Conservation (phyloP, 1,140 invertebrate species). For the Tetraneura akinire region DNA sequence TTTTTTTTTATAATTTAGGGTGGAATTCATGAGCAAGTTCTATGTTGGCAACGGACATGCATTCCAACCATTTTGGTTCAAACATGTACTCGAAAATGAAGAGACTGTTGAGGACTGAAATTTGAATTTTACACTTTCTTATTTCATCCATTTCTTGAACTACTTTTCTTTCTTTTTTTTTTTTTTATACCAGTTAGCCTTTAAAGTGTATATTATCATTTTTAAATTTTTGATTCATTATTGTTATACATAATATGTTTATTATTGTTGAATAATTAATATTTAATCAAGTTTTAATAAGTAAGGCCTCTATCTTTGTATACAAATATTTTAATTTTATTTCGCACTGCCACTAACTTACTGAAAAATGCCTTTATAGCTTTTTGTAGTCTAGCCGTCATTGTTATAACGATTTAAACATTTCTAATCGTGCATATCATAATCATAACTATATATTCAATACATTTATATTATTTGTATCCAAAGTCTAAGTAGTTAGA, state of each 20-base stretch:
- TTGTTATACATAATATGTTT: conserved; percentile 45
- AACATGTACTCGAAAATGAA: conserved; percentile 73
- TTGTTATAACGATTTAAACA: conserved; percentile 13
- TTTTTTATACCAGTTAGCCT: conserved; percentile 33
- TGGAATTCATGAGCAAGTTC: conserved; percentile 89
- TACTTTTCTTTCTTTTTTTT: neutral
- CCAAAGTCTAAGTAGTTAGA: neutral
- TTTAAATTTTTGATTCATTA: conserved; percentile 33
- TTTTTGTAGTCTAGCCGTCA: neutral
- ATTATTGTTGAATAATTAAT: conserved; percentile 29
- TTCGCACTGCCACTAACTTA: conserved; percentile 45
- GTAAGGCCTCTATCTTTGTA: neutral
- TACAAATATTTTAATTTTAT: conserved; percentile 2
- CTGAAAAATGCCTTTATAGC: neutral
- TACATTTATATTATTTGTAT: conserved; percentile 7
- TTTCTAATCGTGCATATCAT: neutral
- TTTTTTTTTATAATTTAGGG: conserved; percentile 60
- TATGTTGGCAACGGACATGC: conserved; percentile 84
- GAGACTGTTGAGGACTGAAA: conserved; percentile 57
- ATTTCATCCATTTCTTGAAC: conserved; percentile 15
- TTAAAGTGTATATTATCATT: conserved; percentile 3
- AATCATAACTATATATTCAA: neutral
- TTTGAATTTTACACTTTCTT: conserved; percentile 1
- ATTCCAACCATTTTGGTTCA: conserved; percentile 93
- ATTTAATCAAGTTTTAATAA: neutral